phyloP scores from a whole-genome alignment of 2,888 invertebrate genomes.

The Volucella bombylans region DNA sequence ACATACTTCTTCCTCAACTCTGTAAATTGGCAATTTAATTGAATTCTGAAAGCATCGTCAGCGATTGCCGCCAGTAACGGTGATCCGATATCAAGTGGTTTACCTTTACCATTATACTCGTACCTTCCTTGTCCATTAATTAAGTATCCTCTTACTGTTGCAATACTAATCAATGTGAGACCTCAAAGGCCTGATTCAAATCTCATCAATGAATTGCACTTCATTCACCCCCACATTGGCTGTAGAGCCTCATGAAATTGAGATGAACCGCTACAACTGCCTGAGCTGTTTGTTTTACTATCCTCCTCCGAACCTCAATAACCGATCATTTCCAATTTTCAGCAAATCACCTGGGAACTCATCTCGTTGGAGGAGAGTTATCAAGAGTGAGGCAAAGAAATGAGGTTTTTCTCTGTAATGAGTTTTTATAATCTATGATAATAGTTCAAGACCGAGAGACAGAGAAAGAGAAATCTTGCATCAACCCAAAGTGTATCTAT shows the following conservation, averaged over 20 bases:
- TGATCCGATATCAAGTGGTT: slow-evolving; percentile 41
- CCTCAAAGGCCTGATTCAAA: slow-evolving; percentile 56
- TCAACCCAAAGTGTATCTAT: background rate
- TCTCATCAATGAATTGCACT: slow-evolving; percentile 39
- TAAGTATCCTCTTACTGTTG: slow-evolving; percentile 20
- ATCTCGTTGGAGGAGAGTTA: background rate
- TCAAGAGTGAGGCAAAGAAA: slow-evolving; percentile 40
- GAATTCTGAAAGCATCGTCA: slow-evolving; percentile 25
- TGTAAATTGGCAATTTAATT: slow-evolving; percentile 42
- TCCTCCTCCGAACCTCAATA: slow-evolving; percentile 39
- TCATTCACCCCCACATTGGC: background rate
- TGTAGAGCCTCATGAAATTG: slow-evolving; percentile 14
- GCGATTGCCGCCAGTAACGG: slow-evolving; percentile 25
- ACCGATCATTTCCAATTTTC: slow-evolving; percentile 61
- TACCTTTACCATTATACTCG: slow-evolving; percentile 52
- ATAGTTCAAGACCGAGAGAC: slow-evolving; percentile 33
- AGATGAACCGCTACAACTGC: slow-evolving; percentile 56
- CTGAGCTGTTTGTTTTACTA: slow-evolving; percentile 57
- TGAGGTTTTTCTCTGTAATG: slow-evolving; percentile 60
- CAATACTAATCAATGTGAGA: slow-evolving; percentile 34
- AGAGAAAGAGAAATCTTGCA: background rate
- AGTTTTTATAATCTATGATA: slow-evolving; percentile 73
- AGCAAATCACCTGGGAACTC: slow-evolving; percentile 33
- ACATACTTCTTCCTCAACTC: background rate
- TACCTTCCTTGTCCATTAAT: slow-evolving; percentile 54